A percentile compares a stretch with the other conserved stretches of the same genome.
phyloP scores from a whole-genome alignment of 1,140 invertebrate genomes.

The Ceratitis capitata region DNA sequence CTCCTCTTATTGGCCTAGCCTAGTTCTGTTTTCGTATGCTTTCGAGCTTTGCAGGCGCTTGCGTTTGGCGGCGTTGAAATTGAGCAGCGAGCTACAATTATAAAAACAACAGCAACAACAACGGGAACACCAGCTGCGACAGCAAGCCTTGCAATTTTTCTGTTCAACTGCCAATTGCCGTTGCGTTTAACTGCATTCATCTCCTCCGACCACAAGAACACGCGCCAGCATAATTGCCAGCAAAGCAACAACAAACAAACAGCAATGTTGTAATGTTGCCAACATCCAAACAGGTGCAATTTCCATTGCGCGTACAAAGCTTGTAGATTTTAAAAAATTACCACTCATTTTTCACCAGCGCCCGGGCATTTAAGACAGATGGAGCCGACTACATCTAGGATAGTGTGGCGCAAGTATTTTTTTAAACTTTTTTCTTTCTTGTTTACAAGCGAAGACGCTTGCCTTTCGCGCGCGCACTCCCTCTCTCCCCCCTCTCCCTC shows the following conservation, averaged over 20 bases:
- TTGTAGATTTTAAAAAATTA: constrained; percentile 21
- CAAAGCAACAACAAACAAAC: not conserved
- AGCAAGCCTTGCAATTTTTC: not conserved
- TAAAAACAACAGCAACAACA: not conserved
- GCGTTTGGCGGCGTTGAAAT: not conserved
- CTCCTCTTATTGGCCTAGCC: not conserved
- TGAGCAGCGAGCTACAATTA: not conserved
- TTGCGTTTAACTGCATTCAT: not conserved
- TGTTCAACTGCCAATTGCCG: constrained; percentile 4
- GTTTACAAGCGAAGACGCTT: not conserved
- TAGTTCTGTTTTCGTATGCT: not conserved
- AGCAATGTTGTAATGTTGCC: too few relatives aligned
- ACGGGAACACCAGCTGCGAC: not conserved
- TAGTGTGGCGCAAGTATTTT: too few relatives aligned
- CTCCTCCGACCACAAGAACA: not conserved
- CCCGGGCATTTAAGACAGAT: not conserved
- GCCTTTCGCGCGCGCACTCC: too few relatives aligned
- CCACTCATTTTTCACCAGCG: not conserved
- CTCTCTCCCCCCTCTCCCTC: too few relatives aligned
- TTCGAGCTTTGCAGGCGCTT: not conserved
- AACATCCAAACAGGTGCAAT: constrained; percentile 25
- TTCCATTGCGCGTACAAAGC: constrained; percentile 17
- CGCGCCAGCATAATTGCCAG: constrained; percentile 15
- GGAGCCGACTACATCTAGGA: too few relatives aligned
- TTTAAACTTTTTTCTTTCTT: not conserved